Evolutionary conservation across 2,797 vertebrate species (phyloP).

Genomic region (Myotis planiceps): DNA sequence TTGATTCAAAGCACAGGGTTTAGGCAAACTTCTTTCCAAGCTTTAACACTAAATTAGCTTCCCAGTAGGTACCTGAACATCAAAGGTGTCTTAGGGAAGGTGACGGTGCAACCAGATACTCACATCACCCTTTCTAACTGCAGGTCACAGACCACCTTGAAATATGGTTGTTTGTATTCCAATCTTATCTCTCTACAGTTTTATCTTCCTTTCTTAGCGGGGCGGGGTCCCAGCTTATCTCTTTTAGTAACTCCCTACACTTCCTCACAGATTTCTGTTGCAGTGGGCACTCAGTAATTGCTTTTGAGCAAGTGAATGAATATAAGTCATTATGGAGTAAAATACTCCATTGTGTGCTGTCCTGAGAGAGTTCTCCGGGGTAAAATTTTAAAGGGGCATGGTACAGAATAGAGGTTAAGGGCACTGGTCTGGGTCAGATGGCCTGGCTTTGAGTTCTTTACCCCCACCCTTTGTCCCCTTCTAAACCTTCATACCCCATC

Average conservation of each 20-base stretch:
- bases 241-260: background rate
- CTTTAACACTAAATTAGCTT: slow-evolving; percentile 52
- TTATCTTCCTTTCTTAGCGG: background rate
- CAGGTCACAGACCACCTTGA: background rate
- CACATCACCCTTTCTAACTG: background rate
- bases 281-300: background rate
- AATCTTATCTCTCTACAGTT: background rate
- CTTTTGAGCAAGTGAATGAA: slow-evolving; percentile 51
- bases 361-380: background rate
- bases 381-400: background rate
- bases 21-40: background rate
- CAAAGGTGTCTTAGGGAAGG: slow-evolving; percentile 37
- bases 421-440: background rate
- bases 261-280: slow-evolving; percentile 33
- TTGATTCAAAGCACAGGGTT: background rate
- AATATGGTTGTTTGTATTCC: slow-evolving; percentile 35
- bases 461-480: background rate
- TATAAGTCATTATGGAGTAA: slow-evolving; percentile 51
- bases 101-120: background rate
- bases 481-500: background rate
- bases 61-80: background rate
- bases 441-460: background rate
- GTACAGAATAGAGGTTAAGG: background rate
- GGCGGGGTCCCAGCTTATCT: background rate
- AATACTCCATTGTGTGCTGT: slow-evolving; percentile 46